These are phyloP conservation scores for Periophthalmus magnuspinnatus DNA, from an alignment of 2,797 vertebrate genomes.

Conservation along the genomic window DNA sequence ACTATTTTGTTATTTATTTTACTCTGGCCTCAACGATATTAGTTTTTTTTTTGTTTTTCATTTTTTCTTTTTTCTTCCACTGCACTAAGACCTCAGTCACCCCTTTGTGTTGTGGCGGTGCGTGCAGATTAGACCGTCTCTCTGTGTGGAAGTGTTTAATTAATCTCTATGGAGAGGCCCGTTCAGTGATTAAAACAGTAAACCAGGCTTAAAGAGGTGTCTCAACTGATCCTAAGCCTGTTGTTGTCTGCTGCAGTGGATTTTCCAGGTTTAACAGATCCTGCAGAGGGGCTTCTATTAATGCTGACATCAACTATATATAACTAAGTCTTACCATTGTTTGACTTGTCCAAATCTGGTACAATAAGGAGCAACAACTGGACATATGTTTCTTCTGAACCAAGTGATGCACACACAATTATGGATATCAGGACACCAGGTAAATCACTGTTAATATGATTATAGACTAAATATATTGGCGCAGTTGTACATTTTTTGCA, in stretches of 20 bases:
- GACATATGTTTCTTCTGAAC: background rate
- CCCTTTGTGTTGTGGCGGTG: background rate
- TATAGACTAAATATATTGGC: background rate
- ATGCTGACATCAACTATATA: constrained; percentile 27
- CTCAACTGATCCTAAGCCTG: constrained; percentile 55
- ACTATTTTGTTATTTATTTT: too few species aligned
- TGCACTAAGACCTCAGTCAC: too few species aligned
- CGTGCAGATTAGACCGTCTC: constrained; percentile 54
- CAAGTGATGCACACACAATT: background rate
- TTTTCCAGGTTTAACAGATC: constrained; percentile 30
- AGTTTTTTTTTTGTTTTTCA: too few species aligned
- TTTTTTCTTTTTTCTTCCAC: too few species aligned
- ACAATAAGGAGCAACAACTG: background rate
- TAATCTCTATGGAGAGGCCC: constrained; percentile 53
- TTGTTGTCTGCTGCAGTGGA: constrained; percentile 48
- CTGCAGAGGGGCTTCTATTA: constrained; percentile 18
- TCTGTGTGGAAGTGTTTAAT: constrained; percentile 59
- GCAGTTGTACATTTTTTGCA: too few species aligned
- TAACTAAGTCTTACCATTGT: background rate
- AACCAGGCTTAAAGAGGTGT: constrained; percentile 62
- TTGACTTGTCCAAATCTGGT: background rate
- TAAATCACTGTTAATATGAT: background rate
- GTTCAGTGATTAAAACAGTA: constrained; percentile 53
- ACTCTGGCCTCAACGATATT: too few species aligned
- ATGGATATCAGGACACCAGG: background rate